Conservation (phyloP, 2,797 vertebrate species). For the Pelobates cultripes region DNA sequence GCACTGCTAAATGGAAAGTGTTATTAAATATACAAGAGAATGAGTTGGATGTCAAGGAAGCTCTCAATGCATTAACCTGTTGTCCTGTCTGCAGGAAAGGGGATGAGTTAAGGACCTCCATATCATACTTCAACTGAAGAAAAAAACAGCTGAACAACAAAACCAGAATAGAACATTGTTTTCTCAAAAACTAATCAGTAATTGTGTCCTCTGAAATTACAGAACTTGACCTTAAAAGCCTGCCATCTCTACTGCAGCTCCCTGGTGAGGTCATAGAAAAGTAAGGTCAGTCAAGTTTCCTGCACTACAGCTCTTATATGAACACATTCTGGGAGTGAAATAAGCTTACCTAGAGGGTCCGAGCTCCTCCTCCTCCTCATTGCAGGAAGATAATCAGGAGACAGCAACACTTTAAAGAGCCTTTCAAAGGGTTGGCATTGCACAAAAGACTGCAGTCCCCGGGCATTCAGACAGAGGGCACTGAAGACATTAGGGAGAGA, state of each 20-base stretch:
- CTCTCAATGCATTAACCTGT: neutral
- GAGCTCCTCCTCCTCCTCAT: conserved; percentile 94
- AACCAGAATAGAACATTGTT: too few relatives aligned
- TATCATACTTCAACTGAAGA: too few relatives aligned
- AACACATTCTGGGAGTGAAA: neutral
- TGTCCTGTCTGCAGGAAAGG: neutral
- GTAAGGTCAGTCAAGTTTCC: too few relatives aligned
- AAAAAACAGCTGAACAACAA: too few relatives aligned
- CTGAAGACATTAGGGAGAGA: conserved; percentile 96
- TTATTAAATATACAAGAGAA: conserved; percentile 2
- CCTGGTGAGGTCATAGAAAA: too few relatives aligned
- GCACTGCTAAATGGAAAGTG: conserved; percentile 11
- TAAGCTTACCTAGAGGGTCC: conserved; percentile 88
- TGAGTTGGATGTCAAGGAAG: neutral
- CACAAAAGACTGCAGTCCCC: conserved; percentile 94
- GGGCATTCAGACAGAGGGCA: conserved; percentile 92
- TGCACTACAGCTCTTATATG: too few relatives aligned
- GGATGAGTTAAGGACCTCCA: neutral
- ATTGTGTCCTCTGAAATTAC: too few relatives aligned
- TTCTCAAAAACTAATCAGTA: too few relatives aligned
- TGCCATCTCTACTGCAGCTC: too few relatives aligned
- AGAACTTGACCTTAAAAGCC: too few relatives aligned
- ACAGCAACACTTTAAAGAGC: conserved; percentile 96
- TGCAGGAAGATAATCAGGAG: conserved; percentile 95
- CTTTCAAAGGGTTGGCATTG: conserved; percentile 97